A percentile compares a stretch with the other conserved stretches of the same genome.
Evolutionary conservation across 2,888 invertebrate genomes (phyloP).

Genomic region (Teleogryllus oceanicus): DNA sequence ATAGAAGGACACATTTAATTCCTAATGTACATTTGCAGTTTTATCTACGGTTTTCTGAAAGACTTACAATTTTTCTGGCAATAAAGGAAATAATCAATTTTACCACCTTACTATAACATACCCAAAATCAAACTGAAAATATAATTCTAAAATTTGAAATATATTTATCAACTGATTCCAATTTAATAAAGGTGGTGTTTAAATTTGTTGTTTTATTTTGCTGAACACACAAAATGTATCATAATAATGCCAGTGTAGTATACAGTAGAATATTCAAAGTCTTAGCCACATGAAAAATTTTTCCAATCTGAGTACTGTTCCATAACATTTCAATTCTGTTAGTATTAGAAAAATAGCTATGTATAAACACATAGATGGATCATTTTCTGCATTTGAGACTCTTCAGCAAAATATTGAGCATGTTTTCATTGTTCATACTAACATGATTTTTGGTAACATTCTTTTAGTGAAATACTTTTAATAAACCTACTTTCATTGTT

Average conservation of each 20-base stretch:
- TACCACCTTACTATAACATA: no score
- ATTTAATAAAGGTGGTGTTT: no score
- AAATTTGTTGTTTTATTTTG: no score
- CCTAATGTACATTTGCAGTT: neutral
- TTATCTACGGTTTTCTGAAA: no score
- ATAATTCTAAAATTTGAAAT: no score
- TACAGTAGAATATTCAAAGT: no score
- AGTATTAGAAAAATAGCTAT: conserved; percentile 11
- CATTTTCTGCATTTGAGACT: neutral
- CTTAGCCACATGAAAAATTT: neutral
- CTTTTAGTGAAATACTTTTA: neutral
- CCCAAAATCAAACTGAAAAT: no score
- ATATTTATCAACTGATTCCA: no score
- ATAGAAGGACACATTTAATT: neutral
- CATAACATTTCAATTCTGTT: neutral
- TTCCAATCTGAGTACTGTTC: neutral
- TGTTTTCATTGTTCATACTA: neutral
- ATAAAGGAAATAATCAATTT: no score
- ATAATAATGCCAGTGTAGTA: no score
- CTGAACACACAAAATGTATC: no score
- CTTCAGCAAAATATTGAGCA: neutral
- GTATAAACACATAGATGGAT: neutral
- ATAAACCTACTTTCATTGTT: conserved; percentile 2
- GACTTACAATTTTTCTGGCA: no score
- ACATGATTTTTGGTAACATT: neutral